Conservation (phyloP, 2,888 invertebrate genomes). For the Luffia ferchaultella region DNA sequence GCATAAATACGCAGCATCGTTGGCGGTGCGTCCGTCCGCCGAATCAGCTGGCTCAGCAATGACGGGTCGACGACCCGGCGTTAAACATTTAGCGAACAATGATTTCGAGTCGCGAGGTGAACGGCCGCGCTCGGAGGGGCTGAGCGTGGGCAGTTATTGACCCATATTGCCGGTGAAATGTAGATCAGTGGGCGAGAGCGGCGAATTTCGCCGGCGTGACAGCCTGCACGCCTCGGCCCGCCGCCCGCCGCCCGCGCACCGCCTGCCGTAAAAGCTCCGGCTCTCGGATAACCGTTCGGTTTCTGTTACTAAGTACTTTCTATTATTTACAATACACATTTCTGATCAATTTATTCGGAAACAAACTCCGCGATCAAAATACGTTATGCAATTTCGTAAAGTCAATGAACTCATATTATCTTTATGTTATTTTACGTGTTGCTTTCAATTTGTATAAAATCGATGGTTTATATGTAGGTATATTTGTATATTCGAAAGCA, state of each 20-base stretch:
- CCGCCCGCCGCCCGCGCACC: not conserved
- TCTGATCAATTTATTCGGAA: no score
- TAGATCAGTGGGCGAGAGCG: constrained; percentile 68
- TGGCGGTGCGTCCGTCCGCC: constrained; percentile 20
- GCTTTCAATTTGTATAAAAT: no score
- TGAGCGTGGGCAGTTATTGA: constrained; percentile 66
- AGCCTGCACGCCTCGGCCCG: not conserved
- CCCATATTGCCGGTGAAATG: constrained; percentile 65
- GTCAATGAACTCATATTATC: no score
- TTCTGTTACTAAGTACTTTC: no score
- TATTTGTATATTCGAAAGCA: no score
- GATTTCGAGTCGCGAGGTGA: constrained; percentile 65
- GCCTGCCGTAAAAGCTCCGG: not conserved
- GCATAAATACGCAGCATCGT: constrained; percentile 36
- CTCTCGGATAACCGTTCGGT: no score
- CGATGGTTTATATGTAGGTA: no score
- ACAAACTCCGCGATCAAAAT: no score
- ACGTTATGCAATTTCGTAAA: no score
- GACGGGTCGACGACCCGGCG: constrained; percentile 43
- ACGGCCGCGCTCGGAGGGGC: constrained; percentile 59
- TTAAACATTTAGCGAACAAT: constrained; percentile 63
- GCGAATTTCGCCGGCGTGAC: constrained; percentile 49
- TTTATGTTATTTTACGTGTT: no score
- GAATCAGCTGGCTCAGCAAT: not conserved
- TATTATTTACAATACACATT: no score